These are phyloP conservation scores for Chamaetylas fuelleborni DNA, from an alignment of 2,113 vertebrate genomes.

Conservation along the genomic window DNA sequence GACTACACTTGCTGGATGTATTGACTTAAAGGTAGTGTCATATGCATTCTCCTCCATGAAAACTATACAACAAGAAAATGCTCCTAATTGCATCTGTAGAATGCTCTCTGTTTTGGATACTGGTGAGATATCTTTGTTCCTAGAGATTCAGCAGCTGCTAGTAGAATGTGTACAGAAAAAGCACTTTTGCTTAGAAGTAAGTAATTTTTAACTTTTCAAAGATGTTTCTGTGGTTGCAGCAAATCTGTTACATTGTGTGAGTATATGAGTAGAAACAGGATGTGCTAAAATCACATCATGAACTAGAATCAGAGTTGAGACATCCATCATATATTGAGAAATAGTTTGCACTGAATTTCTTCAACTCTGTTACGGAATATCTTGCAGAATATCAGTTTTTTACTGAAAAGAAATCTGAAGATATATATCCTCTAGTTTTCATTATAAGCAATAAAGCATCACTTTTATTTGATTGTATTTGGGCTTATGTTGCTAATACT, in stretches of 20 bases:
- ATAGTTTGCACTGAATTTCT: neutral
- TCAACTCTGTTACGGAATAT: neutral
- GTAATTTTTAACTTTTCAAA: neutral
- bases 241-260: neutral
- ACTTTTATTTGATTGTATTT: neutral
- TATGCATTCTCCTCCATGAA: constrained; percentile 15
- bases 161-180: neutral
- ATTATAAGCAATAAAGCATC: neutral
- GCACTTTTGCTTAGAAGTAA: neutral
- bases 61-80: constrained; percentile 5
- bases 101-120: neutral
- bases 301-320: constrained; percentile 7
- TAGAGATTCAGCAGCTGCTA: constrained; percentile 45
- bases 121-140: constrained; percentile 49
- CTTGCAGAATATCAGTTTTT: neutral
- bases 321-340: neutral
- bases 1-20: neutral
- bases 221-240: neutral
- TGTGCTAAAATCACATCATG: neutral
- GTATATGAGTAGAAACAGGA: neutral
- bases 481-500: neutral
- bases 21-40: constrained; percentile 18
- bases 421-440: neutral
- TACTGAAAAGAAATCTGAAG: neutral
- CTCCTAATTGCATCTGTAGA: constrained; percentile 23